Conservation (phyloP, 2,888 invertebrate species). For the Drosophila parthenogenetica region DNA sequence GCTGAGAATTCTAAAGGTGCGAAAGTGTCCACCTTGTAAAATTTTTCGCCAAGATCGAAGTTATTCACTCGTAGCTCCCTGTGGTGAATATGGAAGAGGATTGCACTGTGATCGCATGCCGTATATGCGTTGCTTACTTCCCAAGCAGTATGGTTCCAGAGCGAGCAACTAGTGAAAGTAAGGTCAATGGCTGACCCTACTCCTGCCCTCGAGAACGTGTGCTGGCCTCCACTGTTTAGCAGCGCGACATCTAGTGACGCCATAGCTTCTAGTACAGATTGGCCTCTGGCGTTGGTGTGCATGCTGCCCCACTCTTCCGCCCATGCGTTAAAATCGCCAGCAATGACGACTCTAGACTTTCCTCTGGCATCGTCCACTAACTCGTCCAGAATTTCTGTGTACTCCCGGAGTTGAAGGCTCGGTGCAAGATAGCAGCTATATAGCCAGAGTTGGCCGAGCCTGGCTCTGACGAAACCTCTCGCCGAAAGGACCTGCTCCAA, state of each 20-base stretch:
- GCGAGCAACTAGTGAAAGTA: neutral
- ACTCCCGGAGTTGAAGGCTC: neutral
- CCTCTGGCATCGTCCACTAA: neutral
- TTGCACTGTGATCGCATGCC: neutral
- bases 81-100: neutral
- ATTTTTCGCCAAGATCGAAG: neutral
- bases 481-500: too few relatives aligned
- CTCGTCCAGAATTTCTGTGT: neutral
- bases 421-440: neutral
- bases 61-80: too few relatives aligned
- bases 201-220: neutral
- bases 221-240: neutral
- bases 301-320: neutral
- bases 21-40: too few relatives aligned
- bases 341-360: neutral
- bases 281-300: neutral
- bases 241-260: neutral
- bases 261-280: neutral
- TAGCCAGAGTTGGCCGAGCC: neutral
- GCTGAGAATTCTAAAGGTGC: too few relatives aligned
- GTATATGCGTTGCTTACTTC: neutral
- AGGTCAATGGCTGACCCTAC: neutral
- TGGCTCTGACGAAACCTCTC: neutral
- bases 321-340: conserved; percentile 2
- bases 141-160: neutral